Percentiles rank a stretch among this genome's conserved stretches.
These are phyloP conservation scores for Ornithoptera alexandrae DNA, from an alignment of 2,888 invertebrate species.

Conservation along the genomic window DNA sequence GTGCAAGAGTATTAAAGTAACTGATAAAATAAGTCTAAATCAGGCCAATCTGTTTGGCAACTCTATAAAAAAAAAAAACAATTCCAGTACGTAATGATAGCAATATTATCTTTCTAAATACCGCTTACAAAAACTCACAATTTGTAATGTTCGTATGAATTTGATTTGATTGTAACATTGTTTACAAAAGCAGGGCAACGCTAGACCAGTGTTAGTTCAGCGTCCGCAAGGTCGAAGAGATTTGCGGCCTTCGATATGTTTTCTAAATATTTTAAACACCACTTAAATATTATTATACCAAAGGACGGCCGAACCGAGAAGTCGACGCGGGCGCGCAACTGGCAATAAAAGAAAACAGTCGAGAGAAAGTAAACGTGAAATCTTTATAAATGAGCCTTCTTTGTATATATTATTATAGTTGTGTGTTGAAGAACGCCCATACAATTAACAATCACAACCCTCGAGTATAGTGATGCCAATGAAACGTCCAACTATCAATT, in stretches of 20 bases:
- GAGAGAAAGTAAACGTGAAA: constrained; percentile 69
- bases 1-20: too few relatives aligned
- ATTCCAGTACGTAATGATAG: too few relatives aligned
- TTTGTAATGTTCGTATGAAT: too few relatives aligned
- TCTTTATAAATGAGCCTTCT: constrained; percentile 48
- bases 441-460: too few relatives aligned
- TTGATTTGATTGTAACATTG: too few relatives aligned
- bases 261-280: constrained; percentile 30
- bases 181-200: constrained; percentile 11
- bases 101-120: too few relatives aligned
- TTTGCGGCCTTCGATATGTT: constrained; percentile 33
- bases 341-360: constrained; percentile 51
- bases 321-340: constrained; percentile 38
- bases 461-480: too few relatives aligned
- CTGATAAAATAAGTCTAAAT: too few relatives aligned
- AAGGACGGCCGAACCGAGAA: constrained; percentile 33
- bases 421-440: constrained; percentile 35
- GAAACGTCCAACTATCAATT: constrained; percentile 4
- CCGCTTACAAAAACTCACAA: too few relatives aligned
- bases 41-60: too few relatives aligned
- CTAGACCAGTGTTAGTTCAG: constrained; percentile 43
- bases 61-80: too few relatives aligned
- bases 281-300: constrained; percentile 27
- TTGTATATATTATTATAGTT: constrained; percentile 40
- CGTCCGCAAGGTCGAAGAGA: constrained; percentile 43